Evolutionary conservation across 1,140 invertebrate species (phyloP).

Genomic region (Artemia franciscana): DNA sequence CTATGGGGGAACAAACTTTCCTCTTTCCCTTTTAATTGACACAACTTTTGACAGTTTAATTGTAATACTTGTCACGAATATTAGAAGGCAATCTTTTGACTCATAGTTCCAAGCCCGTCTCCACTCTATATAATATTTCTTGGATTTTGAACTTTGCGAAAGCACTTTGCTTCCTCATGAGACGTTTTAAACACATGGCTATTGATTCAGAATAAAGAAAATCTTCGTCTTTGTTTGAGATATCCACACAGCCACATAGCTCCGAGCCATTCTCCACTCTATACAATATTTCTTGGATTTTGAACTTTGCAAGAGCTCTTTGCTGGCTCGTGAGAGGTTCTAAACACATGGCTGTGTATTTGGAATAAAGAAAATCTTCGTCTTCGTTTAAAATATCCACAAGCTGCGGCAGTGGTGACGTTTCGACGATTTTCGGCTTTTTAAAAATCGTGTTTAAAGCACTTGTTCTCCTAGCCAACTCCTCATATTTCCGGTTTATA

Average conservation of each 20-base stretch:
- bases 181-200: background rate
- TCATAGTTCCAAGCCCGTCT: background rate
- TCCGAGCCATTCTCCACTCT: background rate
- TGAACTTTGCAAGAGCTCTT: background rate
- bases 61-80: no score
- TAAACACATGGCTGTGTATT: background rate
- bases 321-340: background rate
- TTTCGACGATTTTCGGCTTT: no score
- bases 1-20: no score
- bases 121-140: background rate
- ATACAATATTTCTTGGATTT: background rate
- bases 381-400: background rate
- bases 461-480: no score
- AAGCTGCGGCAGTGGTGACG: no score
- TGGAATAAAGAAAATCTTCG: background rate
- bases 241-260: no score
- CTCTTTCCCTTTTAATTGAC: no score
- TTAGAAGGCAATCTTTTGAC: no score
- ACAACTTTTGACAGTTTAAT: no score
- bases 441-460: no score
- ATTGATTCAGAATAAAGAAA: background rate
- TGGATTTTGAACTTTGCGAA: background rate
- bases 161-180: background rate
- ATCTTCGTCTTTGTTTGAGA: background rate
- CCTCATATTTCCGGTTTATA: no score